phyloP scores from a whole-genome alignment of 2,888 invertebrate genomes.

The Standfussiana lucernea region DNA sequence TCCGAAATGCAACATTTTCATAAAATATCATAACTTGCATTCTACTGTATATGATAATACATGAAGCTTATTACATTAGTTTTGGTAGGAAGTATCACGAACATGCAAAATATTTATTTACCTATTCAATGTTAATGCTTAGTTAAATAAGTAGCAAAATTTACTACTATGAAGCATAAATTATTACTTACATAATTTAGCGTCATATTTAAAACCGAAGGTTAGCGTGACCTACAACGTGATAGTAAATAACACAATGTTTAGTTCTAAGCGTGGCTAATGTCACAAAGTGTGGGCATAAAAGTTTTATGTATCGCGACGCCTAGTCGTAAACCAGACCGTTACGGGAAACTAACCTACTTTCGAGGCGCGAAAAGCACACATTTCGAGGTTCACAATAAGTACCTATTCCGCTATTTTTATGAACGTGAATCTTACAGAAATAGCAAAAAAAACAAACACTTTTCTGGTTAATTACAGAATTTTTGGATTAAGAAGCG shows the following conservation, averaged over 20 bases:
- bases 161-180: neutral
- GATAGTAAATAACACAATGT: conserved; percentile 59
- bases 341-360: conserved; percentile 73
- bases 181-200: conserved; percentile 4
- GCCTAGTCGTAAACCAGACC: conserved; percentile 76
- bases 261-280: conserved; percentile 69
- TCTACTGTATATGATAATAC: neutral
- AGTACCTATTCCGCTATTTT: conserved; percentile 56
- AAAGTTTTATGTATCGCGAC: conserved; percentile 78
- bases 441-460: too few relatives aligned
- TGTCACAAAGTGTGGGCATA: conserved; percentile 75
- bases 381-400: conserved; percentile 61
- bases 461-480: conserved; percentile 3
- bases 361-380: conserved; percentile 68
- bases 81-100: conserved; percentile 15
- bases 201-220: conserved; percentile 38
- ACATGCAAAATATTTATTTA: neutral
- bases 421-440: conserved; percentile 28
- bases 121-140: conserved; percentile 10
- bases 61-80: neutral
- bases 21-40: neutral
- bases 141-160: conserved; percentile 4
- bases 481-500: conserved; percentile 6
- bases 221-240: conserved; percentile 56
- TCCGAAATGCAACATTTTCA: neutral